Evolutionary conservation across 2,797 vertebrate species (phyloP), one percentile per base, ranked within the genome.

Genomic region (Sternotherus odoratus): DNA sequence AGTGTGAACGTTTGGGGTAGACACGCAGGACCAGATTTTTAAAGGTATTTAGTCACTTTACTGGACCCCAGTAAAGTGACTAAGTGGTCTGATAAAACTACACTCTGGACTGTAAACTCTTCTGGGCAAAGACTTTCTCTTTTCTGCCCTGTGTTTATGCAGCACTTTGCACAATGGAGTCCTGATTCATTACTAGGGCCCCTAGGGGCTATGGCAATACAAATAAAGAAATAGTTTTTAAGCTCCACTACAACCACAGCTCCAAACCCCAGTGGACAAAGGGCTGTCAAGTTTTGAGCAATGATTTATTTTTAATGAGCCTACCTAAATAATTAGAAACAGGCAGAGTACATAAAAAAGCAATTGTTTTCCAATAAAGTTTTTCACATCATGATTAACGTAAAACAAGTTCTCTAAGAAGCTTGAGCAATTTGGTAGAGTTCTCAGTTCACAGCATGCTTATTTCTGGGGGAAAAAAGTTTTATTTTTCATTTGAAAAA

Each of bases 111-210:
- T 28, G 24, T 46, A 74, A 74, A 46, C 69, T 74, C 11, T 36
- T 46, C 69, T 8, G 24, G 69, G 24, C 12, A 43, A 7, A 39
- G 39, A 15, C 12, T 43, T 6, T 26, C 26, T 43, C 26, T 28
- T 13, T 13, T 82, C 84, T 10, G 3, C 30, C 75, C 69, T 53
- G 23, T 16, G 1, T 69, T 53, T 88, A 7, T 50, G 17, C 2
- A 1, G 36, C 28, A 23, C 8, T 24, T 17, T 4, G 30, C 1
- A 1, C 10, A 3, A 0, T 2, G 26, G 48, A n/a, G 16, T 74
- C n/a, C 82, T 86, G 57, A 48, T 36, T 33, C 49, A 28, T 69
- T 7, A 48, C 63, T 21, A 39, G 19, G n/a, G 26, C 4, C 30
- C 12, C 72, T 48, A 46, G 63, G 33, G 17, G n/a, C 63, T 16